Evolutionary conservation across 2,888 invertebrate species (phyloP).

Genomic region (Harpagoxenus sublaevis): DNA sequence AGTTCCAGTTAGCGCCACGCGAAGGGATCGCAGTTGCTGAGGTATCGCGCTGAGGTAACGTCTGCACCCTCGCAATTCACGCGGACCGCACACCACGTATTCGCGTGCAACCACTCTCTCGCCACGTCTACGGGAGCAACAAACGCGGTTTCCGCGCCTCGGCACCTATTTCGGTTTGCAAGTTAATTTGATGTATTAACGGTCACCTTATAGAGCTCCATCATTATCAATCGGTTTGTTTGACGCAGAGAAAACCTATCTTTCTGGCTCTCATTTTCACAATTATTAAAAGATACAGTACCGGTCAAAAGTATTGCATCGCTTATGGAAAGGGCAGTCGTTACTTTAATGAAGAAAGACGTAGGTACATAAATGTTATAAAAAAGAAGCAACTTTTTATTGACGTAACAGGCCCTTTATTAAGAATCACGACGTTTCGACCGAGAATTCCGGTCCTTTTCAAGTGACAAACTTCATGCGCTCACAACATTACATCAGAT

Average conservation of each 20-base stretch:
- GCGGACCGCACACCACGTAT: constrained; percentile 43
- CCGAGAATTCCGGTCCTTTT: no score
- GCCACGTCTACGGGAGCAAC: constrained; percentile 10
- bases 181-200: constrained; percentile 27
- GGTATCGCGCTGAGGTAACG: constrained; percentile 67
- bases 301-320: no score
- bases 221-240: not conserved
- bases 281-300: not conserved
- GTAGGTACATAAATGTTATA: no score
- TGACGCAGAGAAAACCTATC: not conserved
- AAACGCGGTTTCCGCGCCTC: constrained; percentile 17
- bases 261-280: not conserved
- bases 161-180: not conserved
- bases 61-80: constrained; percentile 71
- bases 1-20: constrained; percentile 72
- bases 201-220: not conserved
- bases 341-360: no score
- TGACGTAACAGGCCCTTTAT: no score
- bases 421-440: no score
- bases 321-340: no score
- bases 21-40: constrained; percentile 54
- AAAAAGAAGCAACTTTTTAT: no score
- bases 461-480: no score
- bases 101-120: constrained; percentile 19
- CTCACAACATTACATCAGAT: no score